phyloP scores from a whole-genome alignment of 2,113 vertebrate genomes.

The Lagenorhynchus albirostris region DNA sequence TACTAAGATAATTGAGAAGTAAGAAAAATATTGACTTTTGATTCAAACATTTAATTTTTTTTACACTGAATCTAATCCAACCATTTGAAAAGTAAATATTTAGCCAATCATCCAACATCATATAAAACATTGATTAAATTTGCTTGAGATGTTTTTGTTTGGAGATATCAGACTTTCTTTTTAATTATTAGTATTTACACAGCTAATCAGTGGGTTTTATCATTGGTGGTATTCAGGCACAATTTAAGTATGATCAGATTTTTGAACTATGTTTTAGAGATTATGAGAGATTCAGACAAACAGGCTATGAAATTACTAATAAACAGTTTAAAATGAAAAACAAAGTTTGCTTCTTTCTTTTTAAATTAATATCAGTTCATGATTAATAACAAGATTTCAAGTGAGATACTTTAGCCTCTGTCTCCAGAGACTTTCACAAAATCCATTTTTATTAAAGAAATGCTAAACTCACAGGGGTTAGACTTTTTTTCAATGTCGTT shows the following conservation, averaged over 20 bases:
- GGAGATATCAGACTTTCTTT: neutral
- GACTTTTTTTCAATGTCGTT: neutral
- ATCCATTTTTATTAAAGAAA: neutral
- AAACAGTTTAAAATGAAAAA: neutral
- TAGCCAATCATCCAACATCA: neutral
- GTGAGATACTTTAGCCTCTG: neutral
- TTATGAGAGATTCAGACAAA: neutral
- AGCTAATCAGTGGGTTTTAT: neutral
- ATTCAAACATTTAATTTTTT: neutral
- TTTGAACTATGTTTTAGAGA: neutral
- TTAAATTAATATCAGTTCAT: neutral
- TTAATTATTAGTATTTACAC: neutral
- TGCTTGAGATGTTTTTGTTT: neutral
- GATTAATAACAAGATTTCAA: neutral
- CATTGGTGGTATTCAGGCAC: neutral
- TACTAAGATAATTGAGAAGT: neutral
- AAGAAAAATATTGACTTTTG: neutral
- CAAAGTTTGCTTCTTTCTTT: neutral
- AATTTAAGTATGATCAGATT: neutral
- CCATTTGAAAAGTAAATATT: neutral
- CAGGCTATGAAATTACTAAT: neutral
- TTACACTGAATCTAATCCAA: neutral
- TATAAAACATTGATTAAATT: neutral
- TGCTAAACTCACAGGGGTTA: neutral
- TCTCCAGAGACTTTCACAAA: neutral